These are phyloP conservation scores for Ammospiza maritima DNA, from an alignment of 2,797 vertebrate species.

Conservation along the genomic window DNA sequence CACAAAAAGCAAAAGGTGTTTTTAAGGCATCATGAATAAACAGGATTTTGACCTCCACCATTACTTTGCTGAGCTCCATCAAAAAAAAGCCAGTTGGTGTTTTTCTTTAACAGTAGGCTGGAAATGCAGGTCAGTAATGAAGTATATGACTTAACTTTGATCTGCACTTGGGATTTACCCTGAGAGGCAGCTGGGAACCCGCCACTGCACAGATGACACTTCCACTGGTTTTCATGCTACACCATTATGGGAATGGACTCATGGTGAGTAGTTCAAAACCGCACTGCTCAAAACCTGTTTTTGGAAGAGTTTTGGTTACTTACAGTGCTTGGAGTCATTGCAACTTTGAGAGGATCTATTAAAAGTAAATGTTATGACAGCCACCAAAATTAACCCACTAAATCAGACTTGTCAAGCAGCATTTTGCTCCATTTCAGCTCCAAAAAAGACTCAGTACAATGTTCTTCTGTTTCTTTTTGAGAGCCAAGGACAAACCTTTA, in stretches of 20 bases:
- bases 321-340: not conserved
- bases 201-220: not conserved
- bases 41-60: not conserved
- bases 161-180: not conserved
- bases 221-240: not conserved
- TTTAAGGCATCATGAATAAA: not conserved
- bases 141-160: not conserved
- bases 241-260: not conserved
- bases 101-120: not conserved
- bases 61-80: not conserved
- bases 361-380: conserved; percentile 1
- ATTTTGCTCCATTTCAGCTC: not conserved
- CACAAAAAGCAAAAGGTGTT: not conserved
- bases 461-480: not conserved
- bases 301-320: not conserved
- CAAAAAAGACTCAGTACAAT: not conserved
- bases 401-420: conserved; percentile 2
- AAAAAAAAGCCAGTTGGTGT: not conserved
- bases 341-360: not conserved
- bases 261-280: not conserved
- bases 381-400: conserved; percentile 21
- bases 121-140: not conserved
- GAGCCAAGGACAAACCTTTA: conserved; percentile 12
- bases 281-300: not conserved
- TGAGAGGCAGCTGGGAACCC: not conserved